Evolutionary conservation across 2,888 invertebrate genomes (phyloP).

Genomic region (Beris chalybata): DNA sequence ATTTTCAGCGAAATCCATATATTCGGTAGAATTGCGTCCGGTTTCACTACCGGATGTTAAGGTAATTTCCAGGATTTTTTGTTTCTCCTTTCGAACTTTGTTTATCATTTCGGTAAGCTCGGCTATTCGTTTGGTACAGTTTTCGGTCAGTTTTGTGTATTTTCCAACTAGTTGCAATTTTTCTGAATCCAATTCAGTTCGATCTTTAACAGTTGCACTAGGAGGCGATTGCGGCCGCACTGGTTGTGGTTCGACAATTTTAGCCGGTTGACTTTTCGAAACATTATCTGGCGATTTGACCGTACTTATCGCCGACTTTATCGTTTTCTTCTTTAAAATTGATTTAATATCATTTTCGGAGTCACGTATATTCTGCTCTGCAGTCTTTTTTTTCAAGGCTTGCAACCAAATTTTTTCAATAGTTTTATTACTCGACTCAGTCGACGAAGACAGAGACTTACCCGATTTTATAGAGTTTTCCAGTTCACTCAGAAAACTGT

Average conservation of each 20-base stretch:
- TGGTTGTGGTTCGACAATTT: neutral
- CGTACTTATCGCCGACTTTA: neutral
- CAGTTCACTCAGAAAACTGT: conserved; percentile 50
- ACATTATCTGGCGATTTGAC: neutral
- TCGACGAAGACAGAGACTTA: conserved; percentile 34
- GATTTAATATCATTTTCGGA: conserved; percentile 22
- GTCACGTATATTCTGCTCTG: conserved; percentile 9
- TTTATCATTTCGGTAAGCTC: conserved; percentile 61
- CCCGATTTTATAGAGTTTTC: conserved; percentile 47
- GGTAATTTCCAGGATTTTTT: conserved; percentile 56
- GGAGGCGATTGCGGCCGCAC: neutral
- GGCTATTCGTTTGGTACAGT: conserved; percentile 61
- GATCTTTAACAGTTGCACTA: neutral
- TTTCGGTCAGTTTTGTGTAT: conserved; percentile 60
- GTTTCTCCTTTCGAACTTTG: conserved; percentile 63
- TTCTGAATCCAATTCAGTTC: conserved; percentile 2
- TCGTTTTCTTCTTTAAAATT: conserved; percentile 33
- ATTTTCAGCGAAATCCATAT: conserved; percentile 49
- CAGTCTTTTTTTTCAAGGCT: conserved; percentile 38
- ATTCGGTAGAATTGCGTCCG: conserved; percentile 53
- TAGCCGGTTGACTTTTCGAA: neutral
- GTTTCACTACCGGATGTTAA: conserved; percentile 51
- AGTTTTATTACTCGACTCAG: conserved; percentile 40
- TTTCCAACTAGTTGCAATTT: conserved; percentile 45
- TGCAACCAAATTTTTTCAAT: conserved; percentile 49